A percentile compares a stretch with the other conserved stretches of the same genome.
Evolutionary conservation across 2,888 invertebrate species (phyloP).

Genomic region (Psylliodes chrysocephalus): DNA sequence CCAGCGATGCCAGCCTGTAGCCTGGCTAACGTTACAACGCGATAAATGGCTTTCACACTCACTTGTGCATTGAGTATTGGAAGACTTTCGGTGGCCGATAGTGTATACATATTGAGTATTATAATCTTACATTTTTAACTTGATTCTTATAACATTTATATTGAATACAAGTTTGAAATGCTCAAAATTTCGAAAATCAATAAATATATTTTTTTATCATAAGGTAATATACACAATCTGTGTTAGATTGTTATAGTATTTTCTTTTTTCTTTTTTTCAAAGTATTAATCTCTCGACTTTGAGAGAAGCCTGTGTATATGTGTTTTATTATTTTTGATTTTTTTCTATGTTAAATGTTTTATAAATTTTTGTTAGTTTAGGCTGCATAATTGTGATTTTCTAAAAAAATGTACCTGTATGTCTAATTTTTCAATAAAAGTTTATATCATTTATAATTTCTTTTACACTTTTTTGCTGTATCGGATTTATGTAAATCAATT

Average conservation of each 20-base stretch:
- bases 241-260: background rate
- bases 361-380: conserved; percentile 8
- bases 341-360: conserved; percentile 3
- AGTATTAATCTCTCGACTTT: conserved; percentile 6
- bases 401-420: conserved; percentile 19
- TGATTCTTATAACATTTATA: no score
- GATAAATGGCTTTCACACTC: no score
- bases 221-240: background rate
- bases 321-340: conserved; percentile 16
- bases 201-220: background rate
- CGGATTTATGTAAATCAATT: no score
- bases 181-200: no score
- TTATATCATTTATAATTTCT: background rate
- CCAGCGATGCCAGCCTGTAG: no score
- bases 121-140: no score
- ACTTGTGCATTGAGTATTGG: no score
- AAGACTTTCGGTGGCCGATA: no score
- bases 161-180: no score
- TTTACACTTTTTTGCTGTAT: background rate
- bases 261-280: background rate
- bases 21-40: no score
- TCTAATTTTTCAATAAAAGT: conserved; percentile 23
- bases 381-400: conserved; percentile 26
- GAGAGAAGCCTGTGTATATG: conserved; percentile 6
- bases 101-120: no score